Percentiles rank a stretch among this genome's conserved stretches.
Evolutionary conservation across 2,113 vertebrate species (phyloP).

Genomic region (Oryzias curvinotus): DNA sequence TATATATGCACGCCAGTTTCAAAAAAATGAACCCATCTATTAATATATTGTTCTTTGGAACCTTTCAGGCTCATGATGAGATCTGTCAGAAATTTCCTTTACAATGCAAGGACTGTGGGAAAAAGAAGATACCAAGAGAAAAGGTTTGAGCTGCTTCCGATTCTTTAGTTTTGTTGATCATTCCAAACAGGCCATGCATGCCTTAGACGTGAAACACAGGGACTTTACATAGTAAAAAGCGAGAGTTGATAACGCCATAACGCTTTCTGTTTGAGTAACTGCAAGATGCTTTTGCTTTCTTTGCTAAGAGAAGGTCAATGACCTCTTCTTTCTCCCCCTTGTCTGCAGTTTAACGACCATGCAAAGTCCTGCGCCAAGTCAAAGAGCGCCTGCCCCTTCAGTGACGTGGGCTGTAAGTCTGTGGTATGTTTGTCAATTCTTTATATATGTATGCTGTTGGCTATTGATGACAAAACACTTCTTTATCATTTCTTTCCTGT

Average conservation of each 20-base stretch:
- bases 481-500: too few species aligned
- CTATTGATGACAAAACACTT: too few species aligned
- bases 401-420: conserved; percentile 79
- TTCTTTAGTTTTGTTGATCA: background rate
- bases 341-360: conserved; percentile 85
- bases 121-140: conserved; percentile 87
- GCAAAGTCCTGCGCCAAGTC: conserved; percentile 80
- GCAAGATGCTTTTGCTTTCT: conserved; percentile 16
- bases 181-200: background rate
- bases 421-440: conserved; percentile 55
- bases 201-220: background rate
- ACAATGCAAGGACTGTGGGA: conserved; percentile 88
- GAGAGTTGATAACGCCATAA: background rate
- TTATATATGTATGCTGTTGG: too few species aligned
- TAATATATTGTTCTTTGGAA: background rate
- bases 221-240: background rate
- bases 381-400: conserved; percentile 83
- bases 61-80: conserved; percentile 83
- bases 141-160: conserved; percentile 71
- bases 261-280: conserved; percentile 21
- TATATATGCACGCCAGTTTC: background rate
- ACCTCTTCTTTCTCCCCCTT: background rate
- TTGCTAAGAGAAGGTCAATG: background rate
- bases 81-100: conserved; percentile 86
- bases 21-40: background rate